These are phyloP conservation scores for Campylorhamphus procurvoides DNA, from an alignment of 2,113 vertebrate species.

Conservation along the genomic window DNA sequence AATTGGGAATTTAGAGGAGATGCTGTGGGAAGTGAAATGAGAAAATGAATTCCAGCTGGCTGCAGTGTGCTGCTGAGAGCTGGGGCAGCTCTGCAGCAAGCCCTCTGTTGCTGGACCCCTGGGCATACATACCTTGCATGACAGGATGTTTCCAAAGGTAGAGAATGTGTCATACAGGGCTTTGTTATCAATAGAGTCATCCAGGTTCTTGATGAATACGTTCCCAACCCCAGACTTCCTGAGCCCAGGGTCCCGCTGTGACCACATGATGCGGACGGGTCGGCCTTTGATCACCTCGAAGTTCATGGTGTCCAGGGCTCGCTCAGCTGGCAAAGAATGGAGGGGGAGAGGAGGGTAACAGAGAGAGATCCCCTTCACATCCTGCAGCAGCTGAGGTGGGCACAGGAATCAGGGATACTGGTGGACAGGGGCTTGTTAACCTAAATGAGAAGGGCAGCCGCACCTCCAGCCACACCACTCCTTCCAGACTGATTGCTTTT, in stretches of 20 bases:
- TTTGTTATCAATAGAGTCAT: conserved; percentile 97
- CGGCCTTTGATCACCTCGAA: conserved; percentile 96
- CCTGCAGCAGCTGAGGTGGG: neutral
- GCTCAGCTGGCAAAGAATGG: conserved; percentile 83
- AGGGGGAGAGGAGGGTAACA: neutral
- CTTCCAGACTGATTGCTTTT: neutral
- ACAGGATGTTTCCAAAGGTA: conserved; percentile 95
- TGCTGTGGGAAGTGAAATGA: neutral
- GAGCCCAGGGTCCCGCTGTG: conserved; percentile 93
- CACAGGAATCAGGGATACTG: neutral
- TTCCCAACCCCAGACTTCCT: conserved; percentile 96
- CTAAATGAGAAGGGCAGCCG: neutral
- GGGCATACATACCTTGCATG: conserved; percentile 86
- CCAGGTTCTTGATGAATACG: conserved; percentile 98
- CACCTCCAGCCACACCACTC: neutral
- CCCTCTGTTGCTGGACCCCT: neutral
- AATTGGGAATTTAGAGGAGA: neutral
- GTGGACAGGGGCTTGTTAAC: neutral
- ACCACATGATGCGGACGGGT: conserved; percentile 98
- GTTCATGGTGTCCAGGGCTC: conserved; percentile 98
- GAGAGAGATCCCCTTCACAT: neutral
- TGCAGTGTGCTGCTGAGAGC: accelerated
- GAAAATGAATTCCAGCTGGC: neutral
- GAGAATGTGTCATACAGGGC: conserved; percentile 97
- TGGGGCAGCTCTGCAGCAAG: neutral